Percentiles rank a stretch among this genome's conserved stretches.
phyloP scores from a whole-genome alignment of 2,113 vertebrate species.

The Petroica traversi region DNA sequence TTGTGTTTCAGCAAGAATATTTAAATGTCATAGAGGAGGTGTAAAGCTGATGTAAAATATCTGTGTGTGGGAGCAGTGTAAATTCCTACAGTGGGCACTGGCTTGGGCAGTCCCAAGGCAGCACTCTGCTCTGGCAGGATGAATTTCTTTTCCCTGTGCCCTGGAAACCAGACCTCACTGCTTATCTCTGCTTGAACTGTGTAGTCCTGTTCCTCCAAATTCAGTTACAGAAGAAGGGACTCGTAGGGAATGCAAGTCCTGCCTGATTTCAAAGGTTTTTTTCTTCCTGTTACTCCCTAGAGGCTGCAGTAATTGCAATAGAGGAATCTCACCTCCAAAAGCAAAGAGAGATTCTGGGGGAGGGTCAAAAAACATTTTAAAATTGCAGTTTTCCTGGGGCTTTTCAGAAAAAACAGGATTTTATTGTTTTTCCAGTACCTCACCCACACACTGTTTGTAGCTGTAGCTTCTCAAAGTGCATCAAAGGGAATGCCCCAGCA shows the following conservation, averaged over 20 bases:
- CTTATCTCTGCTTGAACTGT: too few species aligned
- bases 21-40: not conserved
- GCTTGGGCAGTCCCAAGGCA: not conserved
- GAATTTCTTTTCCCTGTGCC: too few species aligned
- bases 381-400: not conserved
- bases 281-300: too few species aligned
- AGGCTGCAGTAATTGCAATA: too few species aligned
- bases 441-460: not conserved
- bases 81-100: not conserved
- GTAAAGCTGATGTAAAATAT: not conserved
- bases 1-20: not conserved
- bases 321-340: too few species aligned
- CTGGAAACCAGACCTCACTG: too few species aligned
- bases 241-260: too few species aligned
- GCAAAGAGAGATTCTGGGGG: too few species aligned
- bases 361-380: fast-evolving
- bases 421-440: not conserved
- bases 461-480: not conserved
- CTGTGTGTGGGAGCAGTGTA: not conserved
- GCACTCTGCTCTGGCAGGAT: not conserved
- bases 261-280: too few species aligned
- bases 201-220: too few species aligned
- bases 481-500: not conserved
- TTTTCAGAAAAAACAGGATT: not conserved
- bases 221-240: too few species aligned